phyloP scores from a whole-genome alignment of 1,140 invertebrate genomes.

The Drosophila repleta region DNA sequence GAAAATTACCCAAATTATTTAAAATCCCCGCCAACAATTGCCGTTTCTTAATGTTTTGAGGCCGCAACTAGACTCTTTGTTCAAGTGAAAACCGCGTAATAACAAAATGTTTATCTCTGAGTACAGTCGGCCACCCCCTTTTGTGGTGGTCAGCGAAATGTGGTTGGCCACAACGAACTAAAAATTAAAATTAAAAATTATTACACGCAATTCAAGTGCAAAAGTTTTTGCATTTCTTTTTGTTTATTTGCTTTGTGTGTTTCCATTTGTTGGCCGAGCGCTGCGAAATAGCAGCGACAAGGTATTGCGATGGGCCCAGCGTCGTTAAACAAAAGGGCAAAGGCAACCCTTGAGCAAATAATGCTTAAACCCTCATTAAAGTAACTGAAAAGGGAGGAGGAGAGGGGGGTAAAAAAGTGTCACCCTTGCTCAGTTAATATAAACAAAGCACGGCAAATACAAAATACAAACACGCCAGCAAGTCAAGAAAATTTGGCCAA shows the following conservation, averaged over 20 bases:
- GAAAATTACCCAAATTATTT: too few relatives aligned
- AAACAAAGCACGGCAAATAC: slow-evolving; percentile 66
- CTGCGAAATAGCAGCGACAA: slow-evolving; percentile 58
- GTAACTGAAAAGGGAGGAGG: slow-evolving; percentile 47
- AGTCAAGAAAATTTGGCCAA: slow-evolving; percentile 80
- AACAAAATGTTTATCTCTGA: slow-evolving; percentile 35
- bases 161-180: slow-evolving; percentile 64
- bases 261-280: slow-evolving; percentile 11
- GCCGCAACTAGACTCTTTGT: slow-evolving; percentile 11
- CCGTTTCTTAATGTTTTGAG: neutral
- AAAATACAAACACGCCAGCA: slow-evolving; percentile 68
- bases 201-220: slow-evolving; percentile 57
- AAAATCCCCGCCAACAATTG: neutral
- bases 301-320: slow-evolving; percentile 43
- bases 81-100: slow-evolving; percentile 39
- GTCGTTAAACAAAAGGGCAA: slow-evolving; percentile 71
- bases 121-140: slow-evolving; percentile 10
- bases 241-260: slow-evolving; percentile 21
- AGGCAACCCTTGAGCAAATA: slow-evolving; percentile 78
- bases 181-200: slow-evolving; percentile 82
- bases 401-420: slow-evolving; percentile 48
- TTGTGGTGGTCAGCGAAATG: slow-evolving; percentile 28
- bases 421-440: slow-evolving; percentile 78
- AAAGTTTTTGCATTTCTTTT: slow-evolving; percentile 38
- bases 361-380: slow-evolving; percentile 82